These are phyloP conservation scores for Leucopsar rothschildi DNA, from an alignment of 2,113 vertebrate species.

Conservation along the genomic window DNA sequence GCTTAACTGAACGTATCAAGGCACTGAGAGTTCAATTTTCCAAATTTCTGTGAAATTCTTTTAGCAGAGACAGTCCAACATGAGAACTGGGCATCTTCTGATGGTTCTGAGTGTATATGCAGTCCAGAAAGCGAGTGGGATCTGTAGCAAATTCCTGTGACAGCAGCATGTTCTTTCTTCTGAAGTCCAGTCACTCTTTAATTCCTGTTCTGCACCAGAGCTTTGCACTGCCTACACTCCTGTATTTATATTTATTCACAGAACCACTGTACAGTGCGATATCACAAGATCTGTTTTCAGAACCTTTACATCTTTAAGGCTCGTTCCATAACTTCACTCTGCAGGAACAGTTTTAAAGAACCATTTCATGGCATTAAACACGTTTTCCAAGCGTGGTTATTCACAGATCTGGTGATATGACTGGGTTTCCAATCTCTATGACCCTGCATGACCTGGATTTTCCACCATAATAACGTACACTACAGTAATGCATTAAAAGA, in stretches of 20 bases:
- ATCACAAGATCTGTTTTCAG: constrained; percentile 75
- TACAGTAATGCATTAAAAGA: constrained; percentile 21
- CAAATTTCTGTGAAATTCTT: constrained; percentile 65
- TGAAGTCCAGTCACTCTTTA: constrained; percentile 18
- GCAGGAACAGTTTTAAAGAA: not conserved
- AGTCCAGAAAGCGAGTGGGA: constrained; percentile 55
- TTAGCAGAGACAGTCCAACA: constrained; percentile 69
- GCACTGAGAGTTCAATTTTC: constrained; percentile 67
- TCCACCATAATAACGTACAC: constrained; percentile 47
- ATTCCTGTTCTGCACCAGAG: constrained; percentile 26
- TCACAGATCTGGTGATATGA: constrained; percentile 76
- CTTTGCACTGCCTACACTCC: constrained; percentile 29
- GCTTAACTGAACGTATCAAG: constrained; percentile 70
- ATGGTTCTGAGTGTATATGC: not conserved
- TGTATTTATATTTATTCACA: not conserved
- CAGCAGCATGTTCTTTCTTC: constrained; percentile 60
- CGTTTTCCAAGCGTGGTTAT: not conserved
- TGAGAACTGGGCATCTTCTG: constrained; percentile 70
- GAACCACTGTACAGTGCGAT: constrained; percentile 33
- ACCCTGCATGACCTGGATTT: constrained; percentile 59
- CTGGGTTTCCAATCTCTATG: constrained; percentile 78
- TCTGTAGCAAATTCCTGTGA: constrained; percentile 37
- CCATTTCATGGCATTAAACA: not conserved
- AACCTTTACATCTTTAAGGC: constrained; percentile 39
- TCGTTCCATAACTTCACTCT: not conserved